Conservation (phyloP, 2,888 invertebrate species). For the Vandiemenella viatica region DNA sequence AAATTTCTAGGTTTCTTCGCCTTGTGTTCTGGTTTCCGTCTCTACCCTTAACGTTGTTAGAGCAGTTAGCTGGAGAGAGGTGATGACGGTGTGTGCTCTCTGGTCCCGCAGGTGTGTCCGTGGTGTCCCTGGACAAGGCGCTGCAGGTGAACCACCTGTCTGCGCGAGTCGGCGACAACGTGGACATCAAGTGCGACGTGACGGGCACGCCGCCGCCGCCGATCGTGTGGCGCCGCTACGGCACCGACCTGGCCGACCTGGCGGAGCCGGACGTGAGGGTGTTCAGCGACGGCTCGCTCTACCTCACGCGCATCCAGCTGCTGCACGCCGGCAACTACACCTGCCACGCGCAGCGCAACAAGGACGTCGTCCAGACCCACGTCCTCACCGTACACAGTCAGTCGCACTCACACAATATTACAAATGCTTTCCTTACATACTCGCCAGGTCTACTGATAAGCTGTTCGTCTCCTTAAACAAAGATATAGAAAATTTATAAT, state of each 20-base stretch:
- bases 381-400: slow-evolving; percentile 57
- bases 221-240: slow-evolving; percentile 55
- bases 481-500: no score
- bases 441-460: no score
- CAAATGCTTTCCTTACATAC: no score
- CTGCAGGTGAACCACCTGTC: slow-evolving; percentile 52
- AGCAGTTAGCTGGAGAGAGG: no score
- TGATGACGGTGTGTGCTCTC: no score
- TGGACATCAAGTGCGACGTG: slow-evolving; percentile 63
- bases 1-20: no score
- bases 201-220: slow-evolving; percentile 52
- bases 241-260: slow-evolving; percentile 43
- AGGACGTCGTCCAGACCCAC: slow-evolving; percentile 58
- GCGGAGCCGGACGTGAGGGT: slow-evolving; percentile 48
- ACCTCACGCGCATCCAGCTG: slow-evolving; percentile 53
- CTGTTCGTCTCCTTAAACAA: no score
- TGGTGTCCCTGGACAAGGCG: slow-evolving; percentile 54
- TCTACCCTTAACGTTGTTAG: no score
- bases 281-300: slow-evolving; percentile 58
- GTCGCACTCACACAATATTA: slow-evolving; percentile 24
- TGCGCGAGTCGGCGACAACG: slow-evolving; percentile 57
- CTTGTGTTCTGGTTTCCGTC: no score
- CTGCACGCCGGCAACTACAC: slow-evolving; percentile 65
- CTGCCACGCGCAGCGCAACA: slow-evolving; percentile 55
- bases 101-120: slow-evolving; percentile 49